Evolutionary conservation across 1,140 invertebrate genomes (phyloP), one percentile per base, ranked within the genome.

Genomic region (Trichomalopsis sarcophagae): DNA sequence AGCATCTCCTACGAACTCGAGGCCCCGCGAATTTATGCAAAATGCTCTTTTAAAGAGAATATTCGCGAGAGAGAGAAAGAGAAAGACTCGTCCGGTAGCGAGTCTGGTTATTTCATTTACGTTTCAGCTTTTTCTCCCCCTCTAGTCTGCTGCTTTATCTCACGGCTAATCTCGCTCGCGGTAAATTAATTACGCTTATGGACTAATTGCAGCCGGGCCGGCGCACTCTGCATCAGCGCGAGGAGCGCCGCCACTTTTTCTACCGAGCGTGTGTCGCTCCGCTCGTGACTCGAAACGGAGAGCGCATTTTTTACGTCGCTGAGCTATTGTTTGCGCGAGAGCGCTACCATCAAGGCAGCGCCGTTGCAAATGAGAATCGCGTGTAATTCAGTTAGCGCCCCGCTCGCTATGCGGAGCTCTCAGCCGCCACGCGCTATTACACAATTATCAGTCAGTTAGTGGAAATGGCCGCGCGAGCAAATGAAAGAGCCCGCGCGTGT

Each of bases 171-270:
- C 71, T 62, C 36, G 10, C n/a, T 17, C 36, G 10, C 9, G 17
- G 10, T 27, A 75, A 82, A 82, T 75, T 82, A 75, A 82, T 75
- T 82, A 82, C 81, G 44, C 47, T 33, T n/a, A 73, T 81, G 44
- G 68, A 73, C 68, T 33, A 71, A 71, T 71, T 71, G 9, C 23
- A 36, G 13, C 3, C 9, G 69, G 23, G 23, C 62, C n/a, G 14
- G 7, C 14, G 62, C 1, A 27, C 27, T 27, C 27, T 27, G 27
- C 27, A 27, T 27, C 27, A 27, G 27, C 27, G 27, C 27, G 27
- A 27, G 27, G 27, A 27, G 27, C 27, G 27, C 27, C 27, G 27
- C 27, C 27, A 27, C 27, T 27, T 27, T 27, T 27, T 27, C 27
- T 27, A 27, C 27, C 27, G 27, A 1, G 27, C 27, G 1, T 27